Base-by-base conservation (phyloP, 1,140 invertebrate species). In the Anthonomus grandis region DNA sequence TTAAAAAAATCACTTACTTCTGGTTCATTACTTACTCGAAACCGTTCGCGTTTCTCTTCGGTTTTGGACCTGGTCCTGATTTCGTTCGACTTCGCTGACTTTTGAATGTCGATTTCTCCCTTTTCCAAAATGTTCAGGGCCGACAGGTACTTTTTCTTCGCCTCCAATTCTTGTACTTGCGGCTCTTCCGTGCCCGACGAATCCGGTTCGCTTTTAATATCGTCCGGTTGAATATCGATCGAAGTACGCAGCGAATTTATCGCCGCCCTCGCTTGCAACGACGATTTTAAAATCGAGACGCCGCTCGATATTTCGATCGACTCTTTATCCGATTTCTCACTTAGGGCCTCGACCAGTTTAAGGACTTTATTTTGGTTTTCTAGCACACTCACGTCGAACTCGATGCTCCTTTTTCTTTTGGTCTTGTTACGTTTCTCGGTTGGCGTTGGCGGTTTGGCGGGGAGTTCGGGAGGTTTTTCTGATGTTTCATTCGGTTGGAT, bases 121-220 rank as follows among this genome's bases (percentile, higher is more conserved):
- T 65, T 68, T 37, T 68, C 66, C 1, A 63, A 62, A 23, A 70
- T 69, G 42, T 70, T 69, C 25, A 70, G 62, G 8, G 69, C 69
- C 0, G 67, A 69, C 13, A 70, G 39, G 46, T 69, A 70, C 31
- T 69, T 61, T 44, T 61, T 57, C 47, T 69, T 67, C 2, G 54
- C 63, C 45, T 67, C 70, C 52, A 68, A 58, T 37, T 70, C 62
- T 42, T 66, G 55, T 22, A 42, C 24, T n/a, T n/a, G n/a, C n/a
- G n/a, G n/a, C n/a, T 61, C 54, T 8, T 59, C 58, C 18, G 5
- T 27, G 22, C 2, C 38, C 21, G 52, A 57, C 19, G 61, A 62
- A 19, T 63, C 62, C 8, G 71, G 65, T 57, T 76, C 74, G 21
- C 60, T 75, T 65, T 76, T 76, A 15, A 75, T 74, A 39, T 73